Conservation (phyloP, 2,888 invertebrate genomes). For the Dendrolimus pini region DNA sequence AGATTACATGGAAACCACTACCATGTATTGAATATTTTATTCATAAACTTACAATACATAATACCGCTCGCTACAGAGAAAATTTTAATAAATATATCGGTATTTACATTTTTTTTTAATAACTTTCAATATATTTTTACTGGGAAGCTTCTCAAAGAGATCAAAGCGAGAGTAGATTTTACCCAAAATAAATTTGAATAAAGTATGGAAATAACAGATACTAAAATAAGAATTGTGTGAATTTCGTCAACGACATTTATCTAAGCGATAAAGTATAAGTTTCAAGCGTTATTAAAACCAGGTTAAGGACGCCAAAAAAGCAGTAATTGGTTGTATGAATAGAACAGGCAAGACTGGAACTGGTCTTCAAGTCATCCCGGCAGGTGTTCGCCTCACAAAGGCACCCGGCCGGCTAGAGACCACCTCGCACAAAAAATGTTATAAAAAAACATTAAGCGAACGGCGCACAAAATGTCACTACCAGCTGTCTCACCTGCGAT, state of each 20-base stretch:
- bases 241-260: no score
- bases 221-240: no score
- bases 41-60: neutral
- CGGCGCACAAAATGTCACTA: constrained; percentile 54
- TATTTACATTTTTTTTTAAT: no score
- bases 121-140: neutral
- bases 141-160: neutral
- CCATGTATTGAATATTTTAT: neutral
- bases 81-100: no score
- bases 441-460: constrained; percentile 33
- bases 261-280: no score
- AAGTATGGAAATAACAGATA: no score
- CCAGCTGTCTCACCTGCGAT: constrained; percentile 59
- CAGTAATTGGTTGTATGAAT: constrained; percentile 27
- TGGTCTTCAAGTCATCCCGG: constrained; percentile 31
- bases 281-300: constrained; percentile 14
- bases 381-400: constrained; percentile 61
- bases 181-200: no score
- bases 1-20: neutral
- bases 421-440: constrained; percentile 42
- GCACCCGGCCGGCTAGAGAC: constrained; percentile 30
- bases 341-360: constrained; percentile 33
- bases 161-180: neutral
- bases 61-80: no score
- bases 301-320: constrained; percentile 29